Evolutionary conservation across 2,888 invertebrate species (phyloP).

Genomic region (Xestia ashworthii): DNA sequence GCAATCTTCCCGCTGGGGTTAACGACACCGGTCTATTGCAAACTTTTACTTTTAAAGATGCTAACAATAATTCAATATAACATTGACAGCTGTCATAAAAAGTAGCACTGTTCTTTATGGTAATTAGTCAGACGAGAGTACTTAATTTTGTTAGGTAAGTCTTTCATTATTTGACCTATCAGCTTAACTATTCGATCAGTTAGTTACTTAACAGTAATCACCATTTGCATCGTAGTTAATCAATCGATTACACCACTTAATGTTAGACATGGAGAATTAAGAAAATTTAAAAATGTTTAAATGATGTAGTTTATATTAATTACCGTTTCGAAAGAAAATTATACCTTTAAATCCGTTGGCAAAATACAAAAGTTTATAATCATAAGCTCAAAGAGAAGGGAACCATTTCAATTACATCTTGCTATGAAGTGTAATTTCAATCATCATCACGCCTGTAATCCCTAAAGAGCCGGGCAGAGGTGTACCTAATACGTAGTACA

Average conservation of each 20-base stretch:
- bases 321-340: slow-evolving; percentile 29
- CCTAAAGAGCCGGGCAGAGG: too few relatives aligned
- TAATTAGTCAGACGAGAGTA: neutral
- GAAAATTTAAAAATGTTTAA: neutral
- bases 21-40: slow-evolving; percentile 59
- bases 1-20: slow-evolving; percentile 48
- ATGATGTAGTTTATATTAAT: slow-evolving; percentile 2
- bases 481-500: too few relatives aligned
- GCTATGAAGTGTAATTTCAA: neutral
- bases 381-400: slow-evolving; percentile 2
- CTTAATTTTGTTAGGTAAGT: neutral
- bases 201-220: neutral
- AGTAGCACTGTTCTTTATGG: neutral
- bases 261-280: slow-evolving; percentile 15
- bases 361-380: slow-evolving; percentile 2
- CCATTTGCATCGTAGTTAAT: slow-evolving; percentile 2
- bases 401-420: neutral
- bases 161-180: slow-evolving; percentile 6
- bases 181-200: neutral
- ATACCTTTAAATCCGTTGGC: slow-evolving; percentile 6
- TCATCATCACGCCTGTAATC: too few relatives aligned
- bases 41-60: slow-evolving; percentile 70
- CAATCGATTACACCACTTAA: slow-evolving; percentile 20
- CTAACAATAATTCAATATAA: slow-evolving; percentile 31
- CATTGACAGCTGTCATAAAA: neutral